Evolutionary conservation across 2,113 vertebrate genomes (phyloP), one percentile per base, ranked within the genome.

Genomic region (Brachyistius frenatus): DNA sequence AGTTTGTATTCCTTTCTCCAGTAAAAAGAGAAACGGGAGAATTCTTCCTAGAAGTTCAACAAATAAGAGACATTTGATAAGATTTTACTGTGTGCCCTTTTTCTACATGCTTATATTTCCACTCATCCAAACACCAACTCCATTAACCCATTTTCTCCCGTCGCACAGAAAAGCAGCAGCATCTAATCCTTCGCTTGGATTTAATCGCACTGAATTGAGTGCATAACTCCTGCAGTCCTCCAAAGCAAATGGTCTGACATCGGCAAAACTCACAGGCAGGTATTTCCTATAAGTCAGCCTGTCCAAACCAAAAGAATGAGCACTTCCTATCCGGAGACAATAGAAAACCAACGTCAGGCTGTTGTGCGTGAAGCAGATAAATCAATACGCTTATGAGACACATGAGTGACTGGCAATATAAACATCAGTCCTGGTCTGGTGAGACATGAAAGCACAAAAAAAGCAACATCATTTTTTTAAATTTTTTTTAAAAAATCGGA

Each of bases 61-160:
- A 31, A 7, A 46, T 39, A 15, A 5, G 6, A 52, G 62, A 71
- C 49, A 70, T 77, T 66, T 77, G 9, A 70, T 44, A 11, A 30
- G 10, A 35, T 58, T 65, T 72, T 50, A 71, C 44, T 31, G 52
- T 14, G 49, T 32, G 36, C 6, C 35, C 47, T 62, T 77, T 85
- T 84, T 80, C 68, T 71, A 76, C 75, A 52, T 55, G 50, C 46
- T 79, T 58, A 78, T n/a, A 52, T 73, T 84, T 86, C 67, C 71
- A 79, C 64, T 63, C 16, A 35, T 32, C 13, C 9, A 53, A 36
- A 37, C 39, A 37, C 14, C 8, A 30, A 50, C 36, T 50, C 61
- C n/a, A 61, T 50, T 31, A 46, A 52, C 13, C 1, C 32, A n/a
- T 56, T 32, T 39, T 54, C 47, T 79, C 63, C 67, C 52, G 63